Percentiles rank a stretch among this genome's conserved stretches.
phyloP scores from a whole-genome alignment of 2,888 invertebrate genomes.

The Lampropteryx suffumata region DNA sequence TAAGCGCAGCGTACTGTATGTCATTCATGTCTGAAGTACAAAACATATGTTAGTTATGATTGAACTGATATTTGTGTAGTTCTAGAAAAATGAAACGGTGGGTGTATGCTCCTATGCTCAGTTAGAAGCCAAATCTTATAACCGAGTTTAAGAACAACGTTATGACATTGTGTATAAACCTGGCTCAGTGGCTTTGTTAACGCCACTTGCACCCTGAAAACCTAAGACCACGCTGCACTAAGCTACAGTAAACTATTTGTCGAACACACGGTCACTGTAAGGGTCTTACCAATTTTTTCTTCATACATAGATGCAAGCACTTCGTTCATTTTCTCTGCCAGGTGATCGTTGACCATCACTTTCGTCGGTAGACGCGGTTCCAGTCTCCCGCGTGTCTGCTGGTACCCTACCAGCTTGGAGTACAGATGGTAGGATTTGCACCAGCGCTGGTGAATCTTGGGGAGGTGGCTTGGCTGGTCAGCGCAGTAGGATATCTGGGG shows the following conservation, averaged over 20 bases:
- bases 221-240: too few relatives aligned
- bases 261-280: not conserved
- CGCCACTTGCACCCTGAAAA: too few relatives aligned
- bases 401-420: constrained; percentile 82
- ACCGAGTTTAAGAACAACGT: too few relatives aligned
- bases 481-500: constrained; percentile 81
- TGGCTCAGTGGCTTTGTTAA: too few relatives aligned
- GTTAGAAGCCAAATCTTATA: too few relatives aligned
- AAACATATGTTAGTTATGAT: not conserved
- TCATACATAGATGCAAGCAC: constrained; percentile 74
- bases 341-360: constrained; percentile 50
- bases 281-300: constrained; percentile 64
- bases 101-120: too few relatives aligned
- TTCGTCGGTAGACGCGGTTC: constrained; percentile 83
- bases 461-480: constrained; percentile 74
- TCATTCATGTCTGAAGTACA: constrained; percentile 72
- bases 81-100: too few relatives aligned
- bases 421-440: constrained; percentile 85
- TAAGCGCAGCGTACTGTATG: constrained; percentile 84
- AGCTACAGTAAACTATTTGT: too few relatives aligned
- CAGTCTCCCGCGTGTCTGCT: constrained; percentile 81
- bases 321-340: constrained; percentile 74
- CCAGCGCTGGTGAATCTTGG: constrained; percentile 81
- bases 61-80: too few relatives aligned
- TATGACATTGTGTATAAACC: too few relatives aligned